Conservation (phyloP, 2,797 vertebrate species). For the Anguilla megastoma region DNA sequence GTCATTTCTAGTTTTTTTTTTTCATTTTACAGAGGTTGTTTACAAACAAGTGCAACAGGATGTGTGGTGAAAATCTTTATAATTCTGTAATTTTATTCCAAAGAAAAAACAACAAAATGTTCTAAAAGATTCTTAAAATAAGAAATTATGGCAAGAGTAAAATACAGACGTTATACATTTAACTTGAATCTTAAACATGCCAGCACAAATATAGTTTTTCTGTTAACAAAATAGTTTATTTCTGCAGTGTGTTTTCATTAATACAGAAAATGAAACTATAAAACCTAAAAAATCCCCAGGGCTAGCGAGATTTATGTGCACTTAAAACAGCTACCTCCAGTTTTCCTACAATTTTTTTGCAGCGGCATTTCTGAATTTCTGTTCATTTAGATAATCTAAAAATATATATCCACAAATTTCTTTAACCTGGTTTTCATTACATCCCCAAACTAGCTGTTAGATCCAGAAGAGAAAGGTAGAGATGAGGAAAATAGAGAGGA, state of each 20-base stretch:
- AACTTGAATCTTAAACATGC: conserved; percentile 30
- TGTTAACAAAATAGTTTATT: conserved; percentile 9
- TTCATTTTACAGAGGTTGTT: conserved; percentile 81
- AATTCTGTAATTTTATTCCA: conserved; percentile 47
- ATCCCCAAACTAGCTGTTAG: background rate
- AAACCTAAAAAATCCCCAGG: conserved; percentile 35
- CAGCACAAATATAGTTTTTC: background rate
- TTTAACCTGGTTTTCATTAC: conserved; percentile 28
- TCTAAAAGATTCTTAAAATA: conserved; percentile 37
- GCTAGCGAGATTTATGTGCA: background rate
- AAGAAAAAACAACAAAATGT: conserved; percentile 48
- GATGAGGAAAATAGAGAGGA: background rate
- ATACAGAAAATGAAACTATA: conserved; percentile 63
- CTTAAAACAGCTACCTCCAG: background rate
- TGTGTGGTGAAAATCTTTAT: conserved; percentile 34
- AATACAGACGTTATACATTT: background rate
- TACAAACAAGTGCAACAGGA: conserved; percentile 76
- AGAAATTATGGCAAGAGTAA: conserved; percentile 30
- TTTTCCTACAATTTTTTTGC: background rate
- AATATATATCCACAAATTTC: conserved; percentile 12
- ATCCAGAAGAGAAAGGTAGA: background rate
- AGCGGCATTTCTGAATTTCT: background rate
- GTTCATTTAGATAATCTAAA: background rate
- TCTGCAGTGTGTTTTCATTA: conserved; percentile 53
- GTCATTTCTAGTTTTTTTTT: conserved; percentile 16